These are phyloP conservation scores for Scartelaos histophorus DNA, from an alignment of 2,113 vertebrate species.

Conservation along the genomic window DNA sequence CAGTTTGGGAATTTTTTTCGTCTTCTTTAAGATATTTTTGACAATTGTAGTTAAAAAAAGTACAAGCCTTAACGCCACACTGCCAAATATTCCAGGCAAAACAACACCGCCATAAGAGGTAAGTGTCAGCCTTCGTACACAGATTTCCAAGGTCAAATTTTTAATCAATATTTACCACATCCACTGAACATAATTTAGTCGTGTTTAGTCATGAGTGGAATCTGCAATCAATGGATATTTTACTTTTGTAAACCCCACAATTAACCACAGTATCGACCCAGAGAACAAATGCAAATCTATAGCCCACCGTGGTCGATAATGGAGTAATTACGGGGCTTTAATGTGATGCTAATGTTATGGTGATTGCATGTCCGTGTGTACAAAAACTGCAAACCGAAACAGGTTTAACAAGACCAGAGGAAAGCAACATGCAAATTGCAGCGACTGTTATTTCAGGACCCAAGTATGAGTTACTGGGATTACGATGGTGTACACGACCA, in stretches of 20 bases:
- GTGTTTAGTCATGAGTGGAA: constrained; percentile 36
- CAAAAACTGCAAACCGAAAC: constrained; percentile 26
- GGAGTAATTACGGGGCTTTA: constrained; percentile 18
- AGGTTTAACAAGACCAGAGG: not conserved
- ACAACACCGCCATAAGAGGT: too few species aligned
- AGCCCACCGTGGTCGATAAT: constrained; percentile 23
- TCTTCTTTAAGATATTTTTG: too few species aligned
- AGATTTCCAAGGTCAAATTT: not conserved
- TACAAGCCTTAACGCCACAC: too few species aligned
- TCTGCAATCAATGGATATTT: constrained; percentile 27
- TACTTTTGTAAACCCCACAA: constrained; percentile 16
- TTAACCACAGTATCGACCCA: constrained; percentile 31
- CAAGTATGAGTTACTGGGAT: too few species aligned
- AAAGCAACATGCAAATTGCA: too few species aligned
- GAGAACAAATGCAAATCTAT: constrained; percentile 29
- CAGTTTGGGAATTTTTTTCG: too few species aligned
- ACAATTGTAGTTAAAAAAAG: too few species aligned
- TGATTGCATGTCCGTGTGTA: constrained; percentile 25
- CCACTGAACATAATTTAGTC: constrained; percentile 20
- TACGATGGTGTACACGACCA: too few species aligned
- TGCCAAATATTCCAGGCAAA: too few species aligned
- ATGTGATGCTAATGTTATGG: constrained; percentile 23
- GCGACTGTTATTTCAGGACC: too few species aligned
- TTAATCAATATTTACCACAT: constrained; percentile 9
- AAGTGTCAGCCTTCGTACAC: too few species aligned